Base-by-base conservation (phyloP, 2,113 vertebrate species). In the Monarcha castaneiventris region DNA sequence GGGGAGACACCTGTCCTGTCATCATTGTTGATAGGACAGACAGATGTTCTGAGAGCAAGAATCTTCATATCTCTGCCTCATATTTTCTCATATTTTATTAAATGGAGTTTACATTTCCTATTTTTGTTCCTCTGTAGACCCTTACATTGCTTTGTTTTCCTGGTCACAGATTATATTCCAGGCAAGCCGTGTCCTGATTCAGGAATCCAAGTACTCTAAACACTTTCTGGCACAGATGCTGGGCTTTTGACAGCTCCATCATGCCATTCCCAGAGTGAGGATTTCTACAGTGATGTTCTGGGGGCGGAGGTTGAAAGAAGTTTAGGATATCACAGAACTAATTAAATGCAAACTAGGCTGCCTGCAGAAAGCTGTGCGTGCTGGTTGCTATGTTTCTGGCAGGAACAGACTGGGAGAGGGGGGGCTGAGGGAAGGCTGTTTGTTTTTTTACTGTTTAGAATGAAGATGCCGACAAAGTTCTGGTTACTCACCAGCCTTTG, bases 341-440 rank as follows among this genome's bases (percentile, higher is more conserved):
- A 97, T 97, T 96, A 95, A 96, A 97, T 97, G 96, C 93, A 97
- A 97, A 97, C 94, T 91, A 93, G 90, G 84, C 94, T 97, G 94
- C 94, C 78, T 97, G 94, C 90, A 96, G 93, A 97, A 95, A 97
- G 96, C 94, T 29, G 55, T 94, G 87, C 74, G 10, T 80, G 90
- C 90, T 66, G 73, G 93, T 97, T 97, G 96, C 94, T 97, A 95
- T 84, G 95, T 87, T 97, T 96, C 95, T 96, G 93, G 92, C 89
- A 94, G 92, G 77, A 86, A 93, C 91, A 93, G 87, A 94, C 69
- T 86, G 62, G 75, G 64, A 94, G 93, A 93, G 85, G 91, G 92
- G 88, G 94, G 91, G 72, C 43, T 41, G 30, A 84, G 48, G 68
- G 64, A 68, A 55, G 63, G 88, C 78, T 96, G 78, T 97, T 97